phyloP scores from a whole-genome alignment of 2,888 invertebrate genomes.

The Odiellus spinosus region DNA sequence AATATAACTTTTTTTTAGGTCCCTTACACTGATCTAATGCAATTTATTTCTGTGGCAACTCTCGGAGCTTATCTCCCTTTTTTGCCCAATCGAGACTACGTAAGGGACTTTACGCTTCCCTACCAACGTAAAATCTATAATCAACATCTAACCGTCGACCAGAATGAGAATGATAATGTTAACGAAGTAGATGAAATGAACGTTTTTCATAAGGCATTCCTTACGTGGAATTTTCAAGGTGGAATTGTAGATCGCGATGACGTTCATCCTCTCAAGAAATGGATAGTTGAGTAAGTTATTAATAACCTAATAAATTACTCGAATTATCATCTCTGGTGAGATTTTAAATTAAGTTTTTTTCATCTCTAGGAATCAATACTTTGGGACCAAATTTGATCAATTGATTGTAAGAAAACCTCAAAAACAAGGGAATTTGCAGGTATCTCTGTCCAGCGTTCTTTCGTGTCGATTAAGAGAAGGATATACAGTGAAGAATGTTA shows the following conservation, averaged over 20 bases:
- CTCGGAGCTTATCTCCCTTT: conserved; percentile 49
- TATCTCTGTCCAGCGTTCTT: conserved; percentile 43
- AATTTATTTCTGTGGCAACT: conserved; percentile 56
- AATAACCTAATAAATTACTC: too few relatives aligned
- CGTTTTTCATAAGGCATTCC: conserved; percentile 42
- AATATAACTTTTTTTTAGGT: too few relatives aligned
- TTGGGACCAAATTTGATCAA: conserved; percentile 40
- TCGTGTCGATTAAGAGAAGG: conserved; percentile 60
- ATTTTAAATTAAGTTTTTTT: background rate
- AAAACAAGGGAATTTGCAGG: conserved; percentile 42
- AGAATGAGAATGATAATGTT: background rate
- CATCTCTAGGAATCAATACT: conserved; percentile 35
- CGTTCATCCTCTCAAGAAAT: background rate
- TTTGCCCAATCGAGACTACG: conserved; percentile 31
- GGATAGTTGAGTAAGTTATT: background rate
- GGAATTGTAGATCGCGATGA: background rate
- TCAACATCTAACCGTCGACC: background rate
- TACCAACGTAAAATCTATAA: background rate
- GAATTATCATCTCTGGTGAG: background rate
- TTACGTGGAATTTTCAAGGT: conserved; percentile 40
- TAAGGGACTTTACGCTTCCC: too few relatives aligned
- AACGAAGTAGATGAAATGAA: conserved; percentile 32
- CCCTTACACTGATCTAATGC: conserved; percentile 53
- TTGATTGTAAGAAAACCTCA: conserved; percentile 47
- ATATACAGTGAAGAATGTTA: conserved; percentile 42